These are phyloP conservation scores for Melanotaenia boesemani DNA, from an alignment of 2,797 vertebrate species.

Conservation along the genomic window DNA sequence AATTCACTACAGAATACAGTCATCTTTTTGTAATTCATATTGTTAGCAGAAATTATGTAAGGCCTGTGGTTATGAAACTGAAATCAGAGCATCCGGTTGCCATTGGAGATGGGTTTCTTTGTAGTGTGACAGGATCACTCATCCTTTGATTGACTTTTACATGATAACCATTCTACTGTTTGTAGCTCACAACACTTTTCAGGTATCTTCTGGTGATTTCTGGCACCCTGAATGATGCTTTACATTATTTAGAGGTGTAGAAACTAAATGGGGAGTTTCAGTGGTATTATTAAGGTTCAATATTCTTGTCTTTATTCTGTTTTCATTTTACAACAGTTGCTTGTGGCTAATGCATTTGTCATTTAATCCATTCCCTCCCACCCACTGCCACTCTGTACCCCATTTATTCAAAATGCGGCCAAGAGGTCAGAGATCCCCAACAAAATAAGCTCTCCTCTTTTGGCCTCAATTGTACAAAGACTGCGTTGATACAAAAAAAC, in stretches of 20 bases:
- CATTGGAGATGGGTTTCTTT: conserved; percentile 32
- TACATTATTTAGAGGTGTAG: neutral
- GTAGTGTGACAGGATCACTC: conserved; percentile 9
- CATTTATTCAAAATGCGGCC: conserved; percentile 44
- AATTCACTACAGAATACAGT: conserved; percentile 20
- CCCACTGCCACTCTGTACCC: conserved; percentile 17
- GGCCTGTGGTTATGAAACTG: conserved; percentile 35
- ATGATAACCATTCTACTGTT: neutral
- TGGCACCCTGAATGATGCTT: conserved; percentile 3
- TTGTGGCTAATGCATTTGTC: conserved; percentile 31
- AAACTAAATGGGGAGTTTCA: neutral
- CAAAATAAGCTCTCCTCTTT: conserved; percentile 6
- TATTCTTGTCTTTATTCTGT: neutral
- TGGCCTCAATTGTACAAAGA: neutral
- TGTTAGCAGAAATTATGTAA: conserved; percentile 60
- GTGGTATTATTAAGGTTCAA: neutral
- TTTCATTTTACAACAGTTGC: conserved; percentile 32
- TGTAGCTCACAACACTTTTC: conserved; percentile 1
- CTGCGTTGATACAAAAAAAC: neutral
- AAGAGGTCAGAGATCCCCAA: conserved; percentile 24
- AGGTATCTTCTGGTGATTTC: neutral
- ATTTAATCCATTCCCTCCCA: conserved; percentile 47
- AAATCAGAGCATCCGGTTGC: conserved; percentile 38
- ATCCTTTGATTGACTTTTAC: conserved; percentile 20
- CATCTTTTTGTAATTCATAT: conserved; percentile 38